phyloP scores from a whole-genome alignment of 2,797 vertebrate species.

The Poecilia wingei region DNA sequence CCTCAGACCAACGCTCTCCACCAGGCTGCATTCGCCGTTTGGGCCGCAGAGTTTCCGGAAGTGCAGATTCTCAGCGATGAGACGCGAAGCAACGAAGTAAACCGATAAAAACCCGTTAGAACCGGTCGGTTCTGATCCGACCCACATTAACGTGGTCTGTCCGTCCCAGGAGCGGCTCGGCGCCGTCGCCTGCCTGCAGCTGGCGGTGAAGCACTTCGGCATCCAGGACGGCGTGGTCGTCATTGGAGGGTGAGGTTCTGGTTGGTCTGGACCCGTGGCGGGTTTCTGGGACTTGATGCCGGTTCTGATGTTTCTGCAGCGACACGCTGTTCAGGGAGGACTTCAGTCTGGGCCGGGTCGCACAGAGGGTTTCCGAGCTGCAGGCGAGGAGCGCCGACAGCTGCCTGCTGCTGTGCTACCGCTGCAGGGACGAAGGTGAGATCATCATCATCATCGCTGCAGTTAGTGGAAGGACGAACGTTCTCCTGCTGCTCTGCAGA shows the following conservation, averaged over 20 bases:
- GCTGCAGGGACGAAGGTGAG: slow-evolving; percentile 82
- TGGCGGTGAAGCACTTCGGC: slow-evolving; percentile 77
- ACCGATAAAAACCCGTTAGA: neutral
- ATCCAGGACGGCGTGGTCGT: slow-evolving; percentile 80
- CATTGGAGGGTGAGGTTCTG: slow-evolving; percentile 80
- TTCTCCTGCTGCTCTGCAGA: slow-evolving; percentile 63
- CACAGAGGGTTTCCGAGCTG: slow-evolving; percentile 65
- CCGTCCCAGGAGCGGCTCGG: slow-evolving; percentile 80
- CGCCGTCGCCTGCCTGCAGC: slow-evolving; percentile 82
- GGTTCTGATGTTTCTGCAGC: slow-evolving; percentile 54
- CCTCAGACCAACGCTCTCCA: slow-evolving; percentile 82
- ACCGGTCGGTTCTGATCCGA: neutral
- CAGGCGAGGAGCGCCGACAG: slow-evolving; percentile 60
- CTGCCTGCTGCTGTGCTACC: slow-evolving; percentile 81
- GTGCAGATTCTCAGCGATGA: slow-evolving; percentile 81
- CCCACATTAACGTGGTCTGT: neutral
- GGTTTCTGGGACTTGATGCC: neutral
- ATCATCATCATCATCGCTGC: neutral
- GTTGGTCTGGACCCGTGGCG: neutral
- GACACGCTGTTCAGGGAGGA: slow-evolving; percentile 88
- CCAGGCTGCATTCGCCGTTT: slow-evolving; percentile 77
- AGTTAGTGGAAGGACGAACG: neutral
- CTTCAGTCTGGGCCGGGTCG: slow-evolving; percentile 78
- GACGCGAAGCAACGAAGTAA: slow-evolving; percentile 82
- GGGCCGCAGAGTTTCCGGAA: slow-evolving; percentile 75